These are phyloP conservation scores for Aplochiton taeniatus DNA, from an alignment of 2,797 vertebrate genomes.

Conservation along the genomic window DNA sequence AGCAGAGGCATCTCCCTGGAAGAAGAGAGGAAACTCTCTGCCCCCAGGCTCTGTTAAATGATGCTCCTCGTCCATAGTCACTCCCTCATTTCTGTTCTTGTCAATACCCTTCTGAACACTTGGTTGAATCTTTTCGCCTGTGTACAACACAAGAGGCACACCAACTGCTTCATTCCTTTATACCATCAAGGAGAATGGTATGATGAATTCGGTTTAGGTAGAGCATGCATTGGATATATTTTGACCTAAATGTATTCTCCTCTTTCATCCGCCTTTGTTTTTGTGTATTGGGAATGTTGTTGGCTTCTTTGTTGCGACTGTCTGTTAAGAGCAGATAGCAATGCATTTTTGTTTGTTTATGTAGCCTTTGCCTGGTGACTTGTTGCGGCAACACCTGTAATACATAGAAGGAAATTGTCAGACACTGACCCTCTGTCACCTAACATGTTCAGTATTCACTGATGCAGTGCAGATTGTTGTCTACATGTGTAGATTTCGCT, in stretches of 20 bases:
- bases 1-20: conserved; percentile 68
- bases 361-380: conserved; percentile 36
- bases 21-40: conserved; percentile 62
- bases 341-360: conserved; percentile 16
- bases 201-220: conserved; percentile 24
- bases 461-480: conserved; percentile 39
- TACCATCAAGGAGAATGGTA: conserved; percentile 1
- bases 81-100: conserved; percentile 74
- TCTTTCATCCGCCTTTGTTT: conserved; percentile 12
- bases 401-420: conserved; percentile 45
- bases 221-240: neutral
- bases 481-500: conserved; percentile 31
- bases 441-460: conserved; percentile 42
- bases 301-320: conserved; percentile 33
- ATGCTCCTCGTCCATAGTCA: conserved; percentile 71
- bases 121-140: conserved; percentile 27
- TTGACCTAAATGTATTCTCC: conserved; percentile 1
- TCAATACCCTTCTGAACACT: conserved; percentile 65
- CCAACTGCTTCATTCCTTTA: conserved; percentile 43
- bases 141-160: conserved; percentile 29
- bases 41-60: conserved; percentile 73
- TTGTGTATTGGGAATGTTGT: conserved; percentile 3
- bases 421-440: conserved; percentile 38
- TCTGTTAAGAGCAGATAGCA: conserved; percentile 50
- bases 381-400: conserved; percentile 45